Percentiles rank a stretch among this genome's conserved stretches.
These are phyloP conservation scores for Augochlora pura DNA, from an alignment of 1,140 invertebrate genomes.

Conservation along the genomic window DNA sequence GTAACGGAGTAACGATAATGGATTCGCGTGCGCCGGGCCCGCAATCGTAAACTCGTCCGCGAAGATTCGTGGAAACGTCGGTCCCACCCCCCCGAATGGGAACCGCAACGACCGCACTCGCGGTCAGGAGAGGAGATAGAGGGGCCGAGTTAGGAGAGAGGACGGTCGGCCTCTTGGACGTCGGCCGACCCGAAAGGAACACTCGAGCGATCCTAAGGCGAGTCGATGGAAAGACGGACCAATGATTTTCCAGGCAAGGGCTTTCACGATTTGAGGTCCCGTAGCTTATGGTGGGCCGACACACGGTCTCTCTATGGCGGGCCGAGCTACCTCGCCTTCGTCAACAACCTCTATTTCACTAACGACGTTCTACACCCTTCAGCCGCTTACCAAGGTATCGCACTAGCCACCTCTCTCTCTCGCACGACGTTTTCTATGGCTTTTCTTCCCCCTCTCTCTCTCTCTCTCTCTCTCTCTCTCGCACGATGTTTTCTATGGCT, in stretches of 20 bases:
- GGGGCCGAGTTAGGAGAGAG: neutral
- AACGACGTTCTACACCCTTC: slow-evolving; percentile 75
- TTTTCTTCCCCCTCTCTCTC: slow-evolving; percentile 5
- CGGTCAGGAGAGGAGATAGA: slow-evolving; percentile 12
- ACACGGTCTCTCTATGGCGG: slow-evolving; percentile 70
- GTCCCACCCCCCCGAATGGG: neutral
- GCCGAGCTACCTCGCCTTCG: slow-evolving; percentile 73
- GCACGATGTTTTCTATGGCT: slow-evolving; percentile 36
- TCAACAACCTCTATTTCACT: slow-evolving; percentile 78
- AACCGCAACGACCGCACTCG: slow-evolving; percentile 20
- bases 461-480: slow-evolving; percentile 1
- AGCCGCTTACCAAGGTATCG: slow-evolving; percentile 75
- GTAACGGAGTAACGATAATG: slow-evolving; percentile 7
- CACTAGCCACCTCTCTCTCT: slow-evolving; percentile 48
- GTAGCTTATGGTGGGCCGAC: slow-evolving; percentile 75
- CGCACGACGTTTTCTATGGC: slow-evolving; percentile 27
- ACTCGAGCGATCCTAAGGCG: slow-evolving; percentile 6
- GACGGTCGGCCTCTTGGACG: neutral
- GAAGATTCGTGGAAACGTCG: neutral
- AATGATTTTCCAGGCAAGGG: slow-evolving; percentile 73
- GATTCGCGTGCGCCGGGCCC: neutral
- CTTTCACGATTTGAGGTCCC: slow-evolving; percentile 74
- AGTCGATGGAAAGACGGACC: slow-evolving; percentile 38
- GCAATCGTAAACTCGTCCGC: neutral
- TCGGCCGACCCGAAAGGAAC: slow-evolving; percentile 20